These are phyloP conservation scores for Argyresthia goedartella DNA, from an alignment of 2,888 invertebrate species.

Conservation along the genomic window DNA sequence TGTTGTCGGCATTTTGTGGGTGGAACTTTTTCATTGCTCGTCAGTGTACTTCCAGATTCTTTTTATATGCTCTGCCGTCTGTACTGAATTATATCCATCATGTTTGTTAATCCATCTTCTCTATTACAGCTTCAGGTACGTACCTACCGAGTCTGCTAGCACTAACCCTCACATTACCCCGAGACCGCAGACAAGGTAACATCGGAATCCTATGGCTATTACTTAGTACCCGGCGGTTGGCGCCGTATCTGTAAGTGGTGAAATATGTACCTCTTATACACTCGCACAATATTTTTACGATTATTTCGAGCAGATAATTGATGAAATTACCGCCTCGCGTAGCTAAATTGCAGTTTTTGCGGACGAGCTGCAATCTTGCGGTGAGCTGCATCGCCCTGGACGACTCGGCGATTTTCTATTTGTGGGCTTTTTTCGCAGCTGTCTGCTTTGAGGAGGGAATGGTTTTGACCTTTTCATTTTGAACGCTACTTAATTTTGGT, in stretches of 20 bases:
- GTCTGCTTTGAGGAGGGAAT: too few relatives aligned
- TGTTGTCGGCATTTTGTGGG: too few relatives aligned
- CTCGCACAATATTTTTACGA: not conserved
- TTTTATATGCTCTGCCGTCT: too few relatives aligned
- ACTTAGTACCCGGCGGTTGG: not conserved
- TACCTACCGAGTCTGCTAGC: not conserved
- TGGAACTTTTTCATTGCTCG: too few relatives aligned
- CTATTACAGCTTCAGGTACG: slow-evolving; percentile 12
- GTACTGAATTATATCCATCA: not conserved
- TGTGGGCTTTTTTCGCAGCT: too few relatives aligned
- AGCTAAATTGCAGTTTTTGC: slow-evolving; percentile 1
- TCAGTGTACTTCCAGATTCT: too few relatives aligned
- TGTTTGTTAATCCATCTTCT: not conserved
- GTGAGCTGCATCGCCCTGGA: not conserved
- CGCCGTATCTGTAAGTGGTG: not conserved
- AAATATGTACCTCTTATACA: not conserved
- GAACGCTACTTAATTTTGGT: too few relatives aligned
- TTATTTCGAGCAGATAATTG: slow-evolving; percentile 3
- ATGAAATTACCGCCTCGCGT: not conserved
- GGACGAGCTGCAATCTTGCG: not conserved
- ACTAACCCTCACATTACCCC: too few relatives aligned
- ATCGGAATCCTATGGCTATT: not conserved
- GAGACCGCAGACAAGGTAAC: not conserved
- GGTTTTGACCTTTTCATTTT: too few relatives aligned
- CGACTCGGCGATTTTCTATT: not conserved